Conservation (phyloP, 2,888 invertebrate genomes). For the Taenaris catops region DNA sequence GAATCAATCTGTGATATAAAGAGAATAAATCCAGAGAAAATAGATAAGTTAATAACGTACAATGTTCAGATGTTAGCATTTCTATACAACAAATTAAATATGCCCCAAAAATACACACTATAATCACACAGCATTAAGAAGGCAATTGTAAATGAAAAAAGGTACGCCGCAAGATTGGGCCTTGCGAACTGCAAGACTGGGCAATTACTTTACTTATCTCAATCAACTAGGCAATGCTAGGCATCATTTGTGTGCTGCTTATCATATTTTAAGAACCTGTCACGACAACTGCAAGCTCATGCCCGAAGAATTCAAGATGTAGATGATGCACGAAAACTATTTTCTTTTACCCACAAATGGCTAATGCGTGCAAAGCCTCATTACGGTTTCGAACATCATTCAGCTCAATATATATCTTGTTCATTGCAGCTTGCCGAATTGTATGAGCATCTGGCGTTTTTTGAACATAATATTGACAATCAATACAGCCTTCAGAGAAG, state of each 20-base stretch:
- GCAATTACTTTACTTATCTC: slow-evolving; percentile 69
- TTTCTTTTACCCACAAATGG: slow-evolving; percentile 80
- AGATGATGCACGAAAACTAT: slow-evolving; percentile 73
- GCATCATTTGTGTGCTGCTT: slow-evolving; percentile 83
- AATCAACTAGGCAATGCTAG: slow-evolving; percentile 70
- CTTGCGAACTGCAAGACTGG: slow-evolving; percentile 71
- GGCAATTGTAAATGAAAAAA: slow-evolving; percentile 78
- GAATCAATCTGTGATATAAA: slow-evolving; percentile 45
- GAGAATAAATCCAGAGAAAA: slow-evolving; percentile 62
- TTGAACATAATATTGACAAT: slow-evolving; percentile 83
- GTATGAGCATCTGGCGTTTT: slow-evolving; percentile 84
- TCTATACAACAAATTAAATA: slow-evolving; percentile 76
- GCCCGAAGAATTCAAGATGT: slow-evolving; percentile 55
- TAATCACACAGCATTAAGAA: slow-evolving; percentile 76
- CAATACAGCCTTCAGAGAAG: slow-evolving; percentile 80
- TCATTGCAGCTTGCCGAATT: slow-evolving; percentile 82
- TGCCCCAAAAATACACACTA: slow-evolving; percentile 74
- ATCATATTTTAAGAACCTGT: slow-evolving; percentile 74
- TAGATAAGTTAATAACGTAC: slow-evolving; percentile 79
- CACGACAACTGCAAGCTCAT: slow-evolving; percentile 72
- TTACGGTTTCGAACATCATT: slow-evolving; percentile 79
- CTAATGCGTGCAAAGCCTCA: slow-evolving; percentile 78
- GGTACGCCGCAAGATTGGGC: slow-evolving; percentile 81
- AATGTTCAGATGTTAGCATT: slow-evolving; percentile 82
- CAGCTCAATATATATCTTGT: slow-evolving; percentile 79